These are phyloP conservation scores for Prietella phreatophila DNA, from an alignment of 2,113 vertebrate species.

Conservation along the genomic window DNA sequence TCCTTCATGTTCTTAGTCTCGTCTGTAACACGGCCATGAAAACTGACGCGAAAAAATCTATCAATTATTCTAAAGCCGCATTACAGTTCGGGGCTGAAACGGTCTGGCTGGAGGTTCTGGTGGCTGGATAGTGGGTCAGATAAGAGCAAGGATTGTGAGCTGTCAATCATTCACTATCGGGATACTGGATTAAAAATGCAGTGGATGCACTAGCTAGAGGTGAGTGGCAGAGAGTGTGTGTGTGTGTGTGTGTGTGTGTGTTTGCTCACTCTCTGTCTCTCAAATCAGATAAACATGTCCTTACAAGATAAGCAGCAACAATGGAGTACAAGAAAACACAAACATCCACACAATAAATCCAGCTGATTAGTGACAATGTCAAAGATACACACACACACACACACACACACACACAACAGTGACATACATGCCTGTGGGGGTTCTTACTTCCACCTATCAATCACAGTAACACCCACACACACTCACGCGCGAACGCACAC, in stretches of 20 bases:
- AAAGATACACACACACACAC: not conserved
- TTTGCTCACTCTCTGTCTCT: slow-evolving; percentile 2
- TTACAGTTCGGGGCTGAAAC: not conserved
- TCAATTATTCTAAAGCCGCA: not conserved
- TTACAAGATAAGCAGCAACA: slow-evolving; percentile 62
- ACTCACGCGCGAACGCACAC: not conserved
- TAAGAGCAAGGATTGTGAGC: not conserved
- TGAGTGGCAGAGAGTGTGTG: not conserved
- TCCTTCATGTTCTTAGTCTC: not conserved
- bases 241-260: slow-evolving; percentile 7
- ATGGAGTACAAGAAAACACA: not conserved
- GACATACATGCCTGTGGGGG: slow-evolving; percentile 15
- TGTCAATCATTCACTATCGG: not conserved
- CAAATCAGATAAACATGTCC: slow-evolving; percentile 64
- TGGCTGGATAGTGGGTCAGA: not conserved
- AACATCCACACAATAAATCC: slow-evolving; percentile 26
- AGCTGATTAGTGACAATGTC: slow-evolving; percentile 21
- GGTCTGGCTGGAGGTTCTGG: slow-evolving; percentile 11
- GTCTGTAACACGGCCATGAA: not conserved
- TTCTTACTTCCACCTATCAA: slow-evolving; percentile 2
- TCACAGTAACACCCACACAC: not conserved
- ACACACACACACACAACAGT: slow-evolving; percentile 17
- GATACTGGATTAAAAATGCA: slow-evolving; percentile 5
- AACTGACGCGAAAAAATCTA: not conserved
- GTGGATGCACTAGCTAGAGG: slow-evolving; percentile 20